These are phyloP conservation scores for Nerophis ophidion DNA, from an alignment of 2,113 vertebrate species.

Conservation along the genomic window DNA sequence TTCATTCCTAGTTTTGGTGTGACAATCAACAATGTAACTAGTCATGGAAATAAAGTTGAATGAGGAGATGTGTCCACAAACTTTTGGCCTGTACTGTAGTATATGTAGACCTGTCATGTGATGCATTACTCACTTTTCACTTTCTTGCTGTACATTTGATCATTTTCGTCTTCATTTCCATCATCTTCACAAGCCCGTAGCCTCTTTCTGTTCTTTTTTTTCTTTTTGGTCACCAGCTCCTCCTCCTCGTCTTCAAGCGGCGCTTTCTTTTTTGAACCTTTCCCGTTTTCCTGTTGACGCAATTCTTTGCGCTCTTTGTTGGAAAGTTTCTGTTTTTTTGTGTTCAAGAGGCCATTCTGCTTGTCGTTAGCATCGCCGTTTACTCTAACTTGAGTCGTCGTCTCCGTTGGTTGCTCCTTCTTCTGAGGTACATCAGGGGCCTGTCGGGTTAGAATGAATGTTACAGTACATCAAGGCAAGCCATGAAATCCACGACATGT, in stretches of 20 bases:
- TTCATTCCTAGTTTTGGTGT: too few relatives aligned
- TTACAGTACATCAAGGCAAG: neutral
- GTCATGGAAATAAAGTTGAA: too few relatives aligned
- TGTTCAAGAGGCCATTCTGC: slow-evolving; percentile 23
- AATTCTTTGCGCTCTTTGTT: slow-evolving; percentile 83
- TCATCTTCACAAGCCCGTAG: slow-evolving; percentile 37
- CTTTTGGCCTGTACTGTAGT: too few relatives aligned
- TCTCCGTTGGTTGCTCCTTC: slow-evolving; percentile 7
- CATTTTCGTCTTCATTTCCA: slow-evolving; percentile 14
- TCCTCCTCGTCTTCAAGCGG: slow-evolving; percentile 22
- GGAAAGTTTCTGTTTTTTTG: slow-evolving; percentile 69
- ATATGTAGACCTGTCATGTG: neutral
- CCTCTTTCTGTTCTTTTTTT: slow-evolving; percentile 53
- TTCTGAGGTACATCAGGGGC: slow-evolving; percentile 10
- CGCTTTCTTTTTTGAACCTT: slow-evolving; percentile 66
- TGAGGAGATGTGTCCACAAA: too few relatives aligned
- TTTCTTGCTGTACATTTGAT: slow-evolving; percentile 33
- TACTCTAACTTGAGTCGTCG: slow-evolving; percentile 12
- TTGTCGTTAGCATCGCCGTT: slow-evolving; percentile 24
- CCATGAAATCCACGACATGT: too few relatives aligned
- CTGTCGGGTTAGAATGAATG: slow-evolving; percentile 19
- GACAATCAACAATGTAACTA: too few relatives aligned
- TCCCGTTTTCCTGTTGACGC: slow-evolving; percentile 75
- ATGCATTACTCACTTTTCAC: slow-evolving; percentile 52
- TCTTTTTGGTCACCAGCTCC: slow-evolving; percentile 23